Base-by-base conservation (phyloP, 2,797 vertebrate species). In the Megaceryle alcyon region DNA sequence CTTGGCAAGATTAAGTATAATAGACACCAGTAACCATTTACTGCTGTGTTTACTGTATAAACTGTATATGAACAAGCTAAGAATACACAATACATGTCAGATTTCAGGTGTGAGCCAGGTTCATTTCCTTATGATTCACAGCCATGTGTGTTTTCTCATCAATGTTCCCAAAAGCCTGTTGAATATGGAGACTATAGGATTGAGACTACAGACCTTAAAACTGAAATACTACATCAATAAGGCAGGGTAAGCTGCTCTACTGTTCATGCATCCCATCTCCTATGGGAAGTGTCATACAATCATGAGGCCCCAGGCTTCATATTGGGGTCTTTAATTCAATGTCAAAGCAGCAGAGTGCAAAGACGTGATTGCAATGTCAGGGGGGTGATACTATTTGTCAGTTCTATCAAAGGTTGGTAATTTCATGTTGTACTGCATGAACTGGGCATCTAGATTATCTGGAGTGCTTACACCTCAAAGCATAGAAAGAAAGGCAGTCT, bases 41-140 rank as follows among this genome's bases (percentile, higher is more conserved):
- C 76, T 86, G 86, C 68, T 92, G 72, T 72, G 33, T 86, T 90
- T 93, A 75, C 65, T 80, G 14, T 66, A 95, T 46, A 64, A 93
- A 39, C 53, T 70, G 21, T 43, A 29, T 39, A 35, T 14, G 59
- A 82, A 54, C 51, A 66, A 82, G 53, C 17, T 63, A 71, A 70
- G 26, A 21, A 44, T 22, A 80, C 26, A n/a, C 25, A 82, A 33
- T 23, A 86, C 29, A 60, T 21, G 44, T 66, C 54, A 59, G 46
- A 80, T 61, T 93, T 71, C 56, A 70, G 41, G 41, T 22, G 4
- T 46, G 51, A 89, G 51, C 13, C 53, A 59, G 17, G 14, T 43
- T 12, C 46, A 66, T 86, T 64, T 43, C 35, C 56, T 44, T 72
- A 33, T 9, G 22, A 63, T 69, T 68, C 53, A 37, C 29, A 73